Conservation (phyloP, 2,113 vertebrate species). For the Chelonoidis abingdonii region DNA sequence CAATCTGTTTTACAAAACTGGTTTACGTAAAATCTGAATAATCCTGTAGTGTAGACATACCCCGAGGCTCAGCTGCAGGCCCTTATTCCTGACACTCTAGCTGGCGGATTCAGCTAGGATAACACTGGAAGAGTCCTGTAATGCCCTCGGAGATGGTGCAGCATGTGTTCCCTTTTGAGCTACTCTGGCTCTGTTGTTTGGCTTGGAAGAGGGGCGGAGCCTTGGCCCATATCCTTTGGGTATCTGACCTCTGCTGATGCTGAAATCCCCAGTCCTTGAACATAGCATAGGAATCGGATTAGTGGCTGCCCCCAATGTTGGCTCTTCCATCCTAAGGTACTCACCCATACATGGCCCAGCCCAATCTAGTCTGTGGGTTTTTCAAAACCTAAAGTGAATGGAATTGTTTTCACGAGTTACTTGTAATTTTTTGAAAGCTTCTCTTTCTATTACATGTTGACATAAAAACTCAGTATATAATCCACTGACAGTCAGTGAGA, state of each 20-base stretch:
- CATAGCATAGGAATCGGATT: conserved; percentile 58
- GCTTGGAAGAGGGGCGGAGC: background rate
- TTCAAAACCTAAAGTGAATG: conserved; percentile 68
- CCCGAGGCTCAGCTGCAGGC: background rate
- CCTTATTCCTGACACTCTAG: background rate
- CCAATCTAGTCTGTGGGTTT: conserved; percentile 41
- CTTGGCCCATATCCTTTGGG: background rate
- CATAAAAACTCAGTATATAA: conserved; percentile 68
- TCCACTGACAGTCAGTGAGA: conserved; percentile 20
- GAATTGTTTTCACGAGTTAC: conserved; percentile 65
- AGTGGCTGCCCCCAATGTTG: conserved; percentile 15
- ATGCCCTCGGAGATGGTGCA: background rate
- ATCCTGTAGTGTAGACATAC: too few species aligned
- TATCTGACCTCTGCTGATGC: background rate
- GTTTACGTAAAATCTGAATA: too few species aligned
- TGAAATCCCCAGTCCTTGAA: conserved; percentile 52
- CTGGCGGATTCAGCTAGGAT: background rate
- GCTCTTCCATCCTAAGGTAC: conserved; percentile 38
- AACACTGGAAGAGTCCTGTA: background rate
- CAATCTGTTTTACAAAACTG: too few species aligned
- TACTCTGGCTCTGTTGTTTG: background rate
- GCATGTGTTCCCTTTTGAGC: background rate
- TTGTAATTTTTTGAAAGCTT: conserved; percentile 32
- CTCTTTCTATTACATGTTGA: conserved; percentile 69
- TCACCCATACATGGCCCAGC: conserved; percentile 60